These are phyloP conservation scores for Chrysotoxum bicinctum DNA, from an alignment of 2,888 invertebrate species.

Conservation along the genomic window DNA sequence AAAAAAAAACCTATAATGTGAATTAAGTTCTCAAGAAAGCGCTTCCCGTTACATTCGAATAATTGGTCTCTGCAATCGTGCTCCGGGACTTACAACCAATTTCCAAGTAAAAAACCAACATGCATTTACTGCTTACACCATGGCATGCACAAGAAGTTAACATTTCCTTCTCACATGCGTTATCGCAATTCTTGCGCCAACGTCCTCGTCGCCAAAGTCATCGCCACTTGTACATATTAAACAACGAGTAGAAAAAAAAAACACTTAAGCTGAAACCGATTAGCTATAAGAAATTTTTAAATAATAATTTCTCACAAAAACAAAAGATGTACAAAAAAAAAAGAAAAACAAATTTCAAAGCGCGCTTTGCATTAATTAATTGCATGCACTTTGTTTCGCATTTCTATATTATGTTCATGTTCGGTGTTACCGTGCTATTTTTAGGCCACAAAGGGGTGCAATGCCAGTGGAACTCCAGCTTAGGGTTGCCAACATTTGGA, in stretches of 20 bases:
- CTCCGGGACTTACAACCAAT: conserved; percentile 24
- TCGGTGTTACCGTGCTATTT: conserved; percentile 53
- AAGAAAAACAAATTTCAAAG: conserved; percentile 22
- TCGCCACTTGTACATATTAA: conserved; percentile 5
- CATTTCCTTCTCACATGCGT: conserved; percentile 62
- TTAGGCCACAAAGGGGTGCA: conserved; percentile 31
- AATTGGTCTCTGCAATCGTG: conserved; percentile 37
- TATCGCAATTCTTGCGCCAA: conserved; percentile 53
- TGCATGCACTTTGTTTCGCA: conserved; percentile 58
- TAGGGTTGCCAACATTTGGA: neutral
- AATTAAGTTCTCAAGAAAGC: conserved; percentile 10
- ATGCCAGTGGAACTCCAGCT: neutral
- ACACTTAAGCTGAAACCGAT: conserved; percentile 7
- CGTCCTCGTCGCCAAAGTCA: conserved; percentile 1
- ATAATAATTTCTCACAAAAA: conserved; percentile 56
- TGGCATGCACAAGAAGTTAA: conserved; percentile 47
- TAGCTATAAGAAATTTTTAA: conserved; percentile 9
- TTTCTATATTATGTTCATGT: conserved; percentile 27
- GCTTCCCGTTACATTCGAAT: conserved; percentile 6
- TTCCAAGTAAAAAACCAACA: conserved; percentile 55
- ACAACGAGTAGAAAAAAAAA: neutral
- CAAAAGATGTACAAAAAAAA: conserved; percentile 23
- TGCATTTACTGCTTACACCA: conserved; percentile 11
- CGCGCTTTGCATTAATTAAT: conserved; percentile 57
- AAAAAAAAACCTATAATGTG: neutral